Conservation (phyloP, 2,888 invertebrate genomes). For the Dolomedes plantarius region DNA sequence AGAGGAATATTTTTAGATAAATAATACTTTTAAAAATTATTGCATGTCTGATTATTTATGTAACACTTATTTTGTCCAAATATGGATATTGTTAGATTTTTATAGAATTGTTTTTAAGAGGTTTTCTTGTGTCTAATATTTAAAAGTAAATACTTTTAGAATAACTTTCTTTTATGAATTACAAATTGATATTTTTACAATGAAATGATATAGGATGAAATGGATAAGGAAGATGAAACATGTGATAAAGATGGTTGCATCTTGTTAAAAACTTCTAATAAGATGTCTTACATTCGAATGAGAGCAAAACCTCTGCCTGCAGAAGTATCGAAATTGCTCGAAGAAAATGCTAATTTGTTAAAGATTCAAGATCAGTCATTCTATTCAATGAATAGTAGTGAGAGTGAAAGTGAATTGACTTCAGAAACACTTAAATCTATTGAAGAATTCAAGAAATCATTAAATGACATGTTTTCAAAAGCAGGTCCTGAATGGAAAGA, state of each 20-base stretch:
- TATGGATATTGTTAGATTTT: too few species aligned
- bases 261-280: constrained; percentile 83
- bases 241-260: constrained; percentile 67
- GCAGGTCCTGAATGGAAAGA: constrained; percentile 80
- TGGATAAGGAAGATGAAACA: neutral
- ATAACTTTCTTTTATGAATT: too few species aligned
- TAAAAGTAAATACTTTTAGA: too few species aligned
- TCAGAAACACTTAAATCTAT: constrained; percentile 73
- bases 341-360: constrained; percentile 84
- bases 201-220: neutral
- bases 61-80: too few species aligned
- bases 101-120: too few species aligned
- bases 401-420: constrained; percentile 32
- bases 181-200: too few species aligned
- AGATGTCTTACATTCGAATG: constrained; percentile 84
- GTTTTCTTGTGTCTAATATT: too few species aligned
- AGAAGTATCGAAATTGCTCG: constrained; percentile 83
- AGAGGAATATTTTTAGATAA: too few species aligned
- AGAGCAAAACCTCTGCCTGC: constrained; percentile 87
- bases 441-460: constrained; percentile 79
- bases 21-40: too few species aligned
- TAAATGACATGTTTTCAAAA: constrained; percentile 81
- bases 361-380: constrained; percentile 77
- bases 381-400: constrained; percentile 20
- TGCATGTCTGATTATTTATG: too few species aligned